phyloP scores from a whole-genome alignment of 2,888 invertebrate species.

The Eupelmus urozonus region DNA sequence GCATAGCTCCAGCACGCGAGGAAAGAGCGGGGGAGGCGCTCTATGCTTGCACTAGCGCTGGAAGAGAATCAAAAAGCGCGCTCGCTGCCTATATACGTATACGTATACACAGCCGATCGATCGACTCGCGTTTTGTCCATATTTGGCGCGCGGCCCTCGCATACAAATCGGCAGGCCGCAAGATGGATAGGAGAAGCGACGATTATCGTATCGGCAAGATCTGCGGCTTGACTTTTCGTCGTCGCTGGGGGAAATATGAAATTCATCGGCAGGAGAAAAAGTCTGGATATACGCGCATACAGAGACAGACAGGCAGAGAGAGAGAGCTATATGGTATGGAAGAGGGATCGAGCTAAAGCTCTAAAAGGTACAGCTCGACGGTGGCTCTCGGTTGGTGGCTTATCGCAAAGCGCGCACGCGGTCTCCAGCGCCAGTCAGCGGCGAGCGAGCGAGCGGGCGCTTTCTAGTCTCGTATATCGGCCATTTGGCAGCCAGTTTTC shows the following conservation, averaged over 20 bases:
- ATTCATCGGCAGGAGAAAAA: constrained; percentile 23
- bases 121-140: constrained; percentile 55
- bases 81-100: no score
- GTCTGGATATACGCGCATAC: neutral
- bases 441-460: no score
- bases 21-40: no score
- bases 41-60: no score
- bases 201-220: constrained; percentile 49
- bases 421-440: constrained; percentile 72
- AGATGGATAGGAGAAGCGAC: constrained; percentile 49
- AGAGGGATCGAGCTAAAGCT: constrained; percentile 52
- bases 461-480: constrained; percentile 64
- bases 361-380: constrained; percentile 52
- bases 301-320: constrained; percentile 22
- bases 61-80: no score
- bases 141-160: constrained; percentile 53
- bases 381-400: constrained; percentile 65
- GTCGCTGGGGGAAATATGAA: constrained; percentile 35
- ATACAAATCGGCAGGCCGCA: constrained; percentile 4
- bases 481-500: constrained; percentile 69
- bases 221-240: constrained; percentile 22
- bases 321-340: neutral
- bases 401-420: constrained; percentile 76
- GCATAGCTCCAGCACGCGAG: no score
- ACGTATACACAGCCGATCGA: constrained; percentile 51